A percentile compares a stretch with the other conserved stretches of the same genome.
These are phyloP conservation scores for Jacana jacana DNA, from an alignment of 2,113 vertebrate species.

Conservation along the genomic window DNA sequence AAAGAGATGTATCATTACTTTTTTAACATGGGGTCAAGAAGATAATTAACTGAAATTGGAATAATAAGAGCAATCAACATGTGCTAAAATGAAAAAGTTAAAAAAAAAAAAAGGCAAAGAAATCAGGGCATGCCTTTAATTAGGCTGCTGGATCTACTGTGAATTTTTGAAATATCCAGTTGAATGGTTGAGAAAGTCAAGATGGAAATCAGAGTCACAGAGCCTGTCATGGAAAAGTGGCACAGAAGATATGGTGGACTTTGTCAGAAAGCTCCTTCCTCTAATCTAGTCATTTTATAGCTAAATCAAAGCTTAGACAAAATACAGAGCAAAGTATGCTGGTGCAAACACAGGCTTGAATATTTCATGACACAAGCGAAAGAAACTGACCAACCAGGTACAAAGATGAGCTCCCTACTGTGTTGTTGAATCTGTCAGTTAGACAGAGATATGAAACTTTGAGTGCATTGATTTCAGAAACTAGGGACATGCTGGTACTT, in stretches of 20 bases:
- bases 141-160: not conserved
- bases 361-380: not conserved
- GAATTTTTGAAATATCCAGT: not conserved
- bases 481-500: not conserved
- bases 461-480: not conserved
- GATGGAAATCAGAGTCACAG: not conserved
- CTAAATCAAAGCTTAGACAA: not conserved
- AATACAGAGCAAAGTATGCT: not conserved
- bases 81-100: not conserved
- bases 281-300: not conserved
- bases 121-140: conserved; percentile 1
- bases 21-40: not conserved
- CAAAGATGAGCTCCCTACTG: not conserved
- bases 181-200: not conserved
- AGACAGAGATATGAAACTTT: not conserved
- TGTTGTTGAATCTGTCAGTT: not conserved
- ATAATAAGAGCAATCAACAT: not conserved
- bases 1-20: not conserved
- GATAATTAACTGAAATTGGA: conserved; percentile 2
- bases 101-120: not conserved
- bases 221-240: not conserved
- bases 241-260: not conserved
- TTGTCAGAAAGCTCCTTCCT: not conserved
- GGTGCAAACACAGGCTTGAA: not conserved
- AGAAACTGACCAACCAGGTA: not conserved